These are phyloP conservation scores for Xerus rutilus DNA, from an alignment of 2,797 vertebrate genomes.

Conservation along the genomic window DNA sequence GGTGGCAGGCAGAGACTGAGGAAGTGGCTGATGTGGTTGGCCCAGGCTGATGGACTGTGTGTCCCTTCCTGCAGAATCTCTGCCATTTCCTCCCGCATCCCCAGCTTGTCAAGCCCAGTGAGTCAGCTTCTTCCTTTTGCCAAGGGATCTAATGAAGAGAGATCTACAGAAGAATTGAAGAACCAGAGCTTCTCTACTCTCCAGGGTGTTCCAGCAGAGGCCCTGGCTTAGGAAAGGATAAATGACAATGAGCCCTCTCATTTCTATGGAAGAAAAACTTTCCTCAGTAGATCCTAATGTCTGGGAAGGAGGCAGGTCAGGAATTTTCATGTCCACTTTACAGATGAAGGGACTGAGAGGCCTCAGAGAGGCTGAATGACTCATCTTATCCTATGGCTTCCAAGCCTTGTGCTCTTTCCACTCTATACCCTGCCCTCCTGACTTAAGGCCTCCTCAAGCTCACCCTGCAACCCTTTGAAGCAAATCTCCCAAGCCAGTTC, in stretches of 20 bases:
- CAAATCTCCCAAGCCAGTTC: neutral
- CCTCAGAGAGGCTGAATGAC: neutral
- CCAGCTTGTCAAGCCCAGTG: neutral
- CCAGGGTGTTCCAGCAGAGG: neutral
- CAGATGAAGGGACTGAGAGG: slow-evolving; percentile 14
- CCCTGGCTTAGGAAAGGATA: neutral
- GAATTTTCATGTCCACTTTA: neutral
- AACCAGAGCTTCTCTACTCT: neutral
- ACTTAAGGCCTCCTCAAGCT: neutral
- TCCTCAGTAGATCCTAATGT: neutral
- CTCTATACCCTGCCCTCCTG: neutral
- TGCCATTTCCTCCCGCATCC: neutral
- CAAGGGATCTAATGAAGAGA: neutral
- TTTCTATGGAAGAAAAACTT: neutral
- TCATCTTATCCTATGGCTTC: neutral
- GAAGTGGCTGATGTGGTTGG: neutral
- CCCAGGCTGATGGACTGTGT: neutral
- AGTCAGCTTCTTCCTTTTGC: slow-evolving; percentile 44
- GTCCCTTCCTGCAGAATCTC: slow-evolving; percentile 20
- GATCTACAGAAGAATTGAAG: neutral
- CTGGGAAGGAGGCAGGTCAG: neutral
- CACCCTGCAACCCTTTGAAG: neutral
- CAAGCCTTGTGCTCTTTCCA: neutral
- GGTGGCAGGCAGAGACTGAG: neutral
- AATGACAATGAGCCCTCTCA: neutral